phyloP scores from a whole-genome alignment of 2,888 invertebrate species.

The Branchipolynoe longqiensis region DNA sequence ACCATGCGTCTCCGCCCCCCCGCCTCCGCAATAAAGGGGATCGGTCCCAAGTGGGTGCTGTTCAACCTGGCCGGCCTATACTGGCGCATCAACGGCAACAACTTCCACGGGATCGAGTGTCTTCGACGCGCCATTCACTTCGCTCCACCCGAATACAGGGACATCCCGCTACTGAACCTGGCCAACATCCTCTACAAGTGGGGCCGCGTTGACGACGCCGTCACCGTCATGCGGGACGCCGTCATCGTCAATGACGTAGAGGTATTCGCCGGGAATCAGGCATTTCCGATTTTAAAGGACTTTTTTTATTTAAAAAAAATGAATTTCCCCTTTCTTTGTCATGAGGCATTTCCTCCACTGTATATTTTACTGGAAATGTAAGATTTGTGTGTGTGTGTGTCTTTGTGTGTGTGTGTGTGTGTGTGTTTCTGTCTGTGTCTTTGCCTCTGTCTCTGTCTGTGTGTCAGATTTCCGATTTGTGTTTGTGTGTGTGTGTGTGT shows the following conservation, averaged over 20 bases:
- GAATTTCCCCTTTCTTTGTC: too few species aligned
- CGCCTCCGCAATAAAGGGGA: conserved; percentile 84
- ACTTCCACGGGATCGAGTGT: conserved; percentile 87
- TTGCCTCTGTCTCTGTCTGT: too few species aligned
- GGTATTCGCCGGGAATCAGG: too few species aligned
- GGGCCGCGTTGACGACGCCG: conserved; percentile 85
- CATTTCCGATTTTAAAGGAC: too few species aligned
- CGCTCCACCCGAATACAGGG: conserved; percentile 85
- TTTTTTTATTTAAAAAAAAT: too few species aligned
- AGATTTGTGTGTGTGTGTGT: too few species aligned
- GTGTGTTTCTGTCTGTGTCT: too few species aligned
- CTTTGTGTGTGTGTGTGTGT: too few species aligned
- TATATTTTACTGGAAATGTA: too few species aligned
- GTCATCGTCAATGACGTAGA: conserved; percentile 86
- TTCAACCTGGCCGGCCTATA: conserved; percentile 89
- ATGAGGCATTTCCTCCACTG: too few species aligned
- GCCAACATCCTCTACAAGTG: conserved; percentile 86
- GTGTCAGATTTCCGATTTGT: too few species aligned
- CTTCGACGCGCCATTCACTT: conserved; percentile 85
- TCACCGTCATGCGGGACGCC: conserved; percentile 86
- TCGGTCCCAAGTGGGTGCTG: conserved; percentile 89
- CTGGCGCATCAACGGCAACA: conserved; percentile 89
- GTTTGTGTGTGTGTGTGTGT: too few species aligned
- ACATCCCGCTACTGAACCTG: conserved; percentile 87
- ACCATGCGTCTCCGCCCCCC: neutral